Conservation (phyloP, 2,797 vertebrate species). For the Sandelia bainsii region DNA sequence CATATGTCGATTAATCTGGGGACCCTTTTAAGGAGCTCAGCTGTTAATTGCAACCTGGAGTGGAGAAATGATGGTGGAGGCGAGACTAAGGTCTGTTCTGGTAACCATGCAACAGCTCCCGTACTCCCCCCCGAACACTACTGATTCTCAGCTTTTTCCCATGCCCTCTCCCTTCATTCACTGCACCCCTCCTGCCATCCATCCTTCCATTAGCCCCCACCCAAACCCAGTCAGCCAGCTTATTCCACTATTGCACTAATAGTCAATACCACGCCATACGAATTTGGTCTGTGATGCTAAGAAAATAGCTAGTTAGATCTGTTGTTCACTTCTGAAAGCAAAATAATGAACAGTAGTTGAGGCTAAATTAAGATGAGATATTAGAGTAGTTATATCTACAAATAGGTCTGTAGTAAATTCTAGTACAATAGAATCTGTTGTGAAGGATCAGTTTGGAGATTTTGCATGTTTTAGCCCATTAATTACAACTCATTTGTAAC, state of each 20-base stretch:
- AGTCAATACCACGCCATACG: constrained; percentile 34
- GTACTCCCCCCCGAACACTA: constrained; percentile 53
- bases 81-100: constrained; percentile 70
- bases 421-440: not conserved
- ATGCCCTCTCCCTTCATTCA: constrained; percentile 89
- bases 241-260: constrained; percentile 68
- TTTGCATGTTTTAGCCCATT: constrained; percentile 66
- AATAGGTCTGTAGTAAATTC: not conserved
- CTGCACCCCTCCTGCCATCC: constrained; percentile 56
- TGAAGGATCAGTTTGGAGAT: not conserved
- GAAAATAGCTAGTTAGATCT: not conserved
- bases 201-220: constrained; percentile 62
- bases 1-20: constrained; percentile 30
- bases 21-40: constrained; percentile 47
- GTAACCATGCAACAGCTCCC: constrained; percentile 72
- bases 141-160: constrained; percentile 83
- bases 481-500: constrained; percentile 4
- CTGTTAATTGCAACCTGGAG: constrained; percentile 53
- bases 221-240: constrained; percentile 65
- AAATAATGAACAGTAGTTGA: not conserved
- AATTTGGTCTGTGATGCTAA: constrained; percentile 41
- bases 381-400: not conserved
- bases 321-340: not conserved
- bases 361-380: not conserved
- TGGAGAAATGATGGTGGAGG: constrained; percentile 58